phyloP scores from a whole-genome alignment of 2,888 invertebrate species.

The Aphodius granarius region DNA sequence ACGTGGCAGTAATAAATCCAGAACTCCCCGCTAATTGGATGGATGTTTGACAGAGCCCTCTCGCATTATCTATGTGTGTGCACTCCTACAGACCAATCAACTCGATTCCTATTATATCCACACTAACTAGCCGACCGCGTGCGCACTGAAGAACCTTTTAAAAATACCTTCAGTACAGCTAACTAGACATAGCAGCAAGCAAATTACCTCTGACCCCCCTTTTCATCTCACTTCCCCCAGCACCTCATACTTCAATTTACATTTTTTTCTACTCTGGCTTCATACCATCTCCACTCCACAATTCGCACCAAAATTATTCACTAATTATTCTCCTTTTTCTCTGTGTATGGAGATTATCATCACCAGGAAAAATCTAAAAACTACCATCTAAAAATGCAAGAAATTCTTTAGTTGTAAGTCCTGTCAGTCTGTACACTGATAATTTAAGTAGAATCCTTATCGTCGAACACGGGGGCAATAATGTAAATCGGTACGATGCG shows the following conservation, averaged over 20 bases:
- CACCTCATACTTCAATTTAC: neutral
- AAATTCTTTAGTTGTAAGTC: too few species aligned
- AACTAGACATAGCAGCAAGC: constrained; percentile 1
- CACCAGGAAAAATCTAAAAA: too few species aligned
- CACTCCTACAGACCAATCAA: constrained; percentile 11
- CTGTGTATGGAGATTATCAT: neutral
- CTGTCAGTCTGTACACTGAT: neutral
- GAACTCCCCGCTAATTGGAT: constrained; percentile 52
- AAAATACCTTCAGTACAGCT: constrained; percentile 8
- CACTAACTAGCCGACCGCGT: constrained; percentile 11
- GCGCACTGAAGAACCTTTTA: constrained; percentile 9
- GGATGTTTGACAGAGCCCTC: constrained; percentile 52
- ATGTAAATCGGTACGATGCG: constrained; percentile 8
- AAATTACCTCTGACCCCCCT: neutral
- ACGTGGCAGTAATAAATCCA: constrained; percentile 49
- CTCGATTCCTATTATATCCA: constrained; percentile 14
- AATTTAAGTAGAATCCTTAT: neutral
- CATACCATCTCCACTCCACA: neutral
- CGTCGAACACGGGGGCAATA: neutral
- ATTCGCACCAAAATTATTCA: neutral
- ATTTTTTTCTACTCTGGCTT: neutral
- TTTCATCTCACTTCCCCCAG: neutral
- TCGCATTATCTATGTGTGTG: constrained; percentile 25
- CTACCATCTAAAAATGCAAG: too few species aligned
- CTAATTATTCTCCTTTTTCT: neutral